Base-by-base conservation (phyloP, 2,113 vertebrate species). In the Brienomyrus brachyistius region DNA sequence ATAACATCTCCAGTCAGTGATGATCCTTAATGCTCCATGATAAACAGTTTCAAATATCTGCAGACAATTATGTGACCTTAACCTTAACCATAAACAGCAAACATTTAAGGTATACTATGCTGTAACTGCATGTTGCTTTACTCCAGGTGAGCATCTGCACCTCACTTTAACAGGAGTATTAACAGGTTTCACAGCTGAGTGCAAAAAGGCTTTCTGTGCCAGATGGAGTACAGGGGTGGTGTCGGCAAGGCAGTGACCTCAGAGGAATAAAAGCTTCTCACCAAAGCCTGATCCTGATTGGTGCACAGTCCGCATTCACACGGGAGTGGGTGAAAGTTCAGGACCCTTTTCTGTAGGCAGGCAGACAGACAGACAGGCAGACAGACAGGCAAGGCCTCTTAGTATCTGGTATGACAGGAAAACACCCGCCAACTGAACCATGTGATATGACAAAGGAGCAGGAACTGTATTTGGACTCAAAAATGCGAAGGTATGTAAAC, bases 251-350 rank as follows among this genome's bases (percentile, higher is more conserved):
- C 43, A 90, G 40, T n/a, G 40, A 48, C 35, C 45, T 31, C 11
- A 47, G 27, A 52, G 54, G 21, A n/a, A 47, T 31, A n/a, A 43
- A 47, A n/a, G 54, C 11, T 19, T 19, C 93, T 92, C 89, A 95
- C 95, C 92, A 89, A 35, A 8, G 93, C 89, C 19, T 40, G 0
- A 27, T 0, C 0, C 0, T 84, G 3, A 82, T 13, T 59, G 1
- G 31, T 89, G 92, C 95, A 96, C 0, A 89, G 31, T 0, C 0
- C 0, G 89, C 95, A 96, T 0, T 0, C 0, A 88, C 95, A 96
- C 51, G 88, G 47, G 87, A 89, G 43, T 0, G 89, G 89, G 91
- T 96, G 94, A 1, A 90, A 50, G 0, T 0, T 0, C 90, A 96
- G 92, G 43, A 91, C 40, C 0, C 86, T 0, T 15, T 17, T 89